These are phyloP conservation scores for Gopherus flavomarginatus DNA, from an alignment of 2,113 vertebrate species.

Conservation along the genomic window DNA sequence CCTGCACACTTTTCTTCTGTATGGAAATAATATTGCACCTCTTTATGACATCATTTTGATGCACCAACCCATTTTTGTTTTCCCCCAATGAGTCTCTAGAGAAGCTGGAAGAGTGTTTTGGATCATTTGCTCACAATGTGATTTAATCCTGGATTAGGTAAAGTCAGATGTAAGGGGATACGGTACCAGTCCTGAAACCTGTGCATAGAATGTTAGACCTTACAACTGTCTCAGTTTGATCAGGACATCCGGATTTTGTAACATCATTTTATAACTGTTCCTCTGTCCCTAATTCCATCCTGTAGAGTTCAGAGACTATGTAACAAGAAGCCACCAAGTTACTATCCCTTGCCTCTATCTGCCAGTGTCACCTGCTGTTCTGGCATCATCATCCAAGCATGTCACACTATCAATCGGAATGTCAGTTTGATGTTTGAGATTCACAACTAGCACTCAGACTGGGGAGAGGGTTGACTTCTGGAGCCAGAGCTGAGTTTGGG, in stretches of 20 bases:
- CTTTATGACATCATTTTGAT: conserved; percentile 28
- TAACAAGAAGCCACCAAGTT: conserved; percentile 79
- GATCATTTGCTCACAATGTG: conserved; percentile 68
- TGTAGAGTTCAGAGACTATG: conserved; percentile 85
- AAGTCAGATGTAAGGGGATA: conserved; percentile 73
- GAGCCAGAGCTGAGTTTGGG: conserved; percentile 81
- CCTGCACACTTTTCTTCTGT: conserved; percentile 1
- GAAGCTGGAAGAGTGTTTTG: conserved; percentile 46
- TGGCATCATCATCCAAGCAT: conserved; percentile 84
- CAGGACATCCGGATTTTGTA: conserved; percentile 84
- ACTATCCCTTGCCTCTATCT: conserved; percentile 76
- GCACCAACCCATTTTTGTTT: background rate
- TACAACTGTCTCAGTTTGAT: conserved; percentile 79
- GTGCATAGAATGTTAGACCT: conserved; percentile 69
- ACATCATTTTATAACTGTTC: conserved; percentile 81
- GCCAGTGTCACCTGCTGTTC: conserved; percentile 84
- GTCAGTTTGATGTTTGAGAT: conserved; percentile 83
- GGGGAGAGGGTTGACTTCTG: conserved; percentile 74
- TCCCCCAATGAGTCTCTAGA: conserved; percentile 2
- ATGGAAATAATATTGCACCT: conserved; percentile 7
- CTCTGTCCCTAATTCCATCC: conserved; percentile 81
- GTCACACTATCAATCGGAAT: conserved; percentile 81
- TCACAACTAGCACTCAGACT: conserved; percentile 82
- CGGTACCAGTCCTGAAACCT: conserved; percentile 61
- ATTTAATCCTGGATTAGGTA: conserved; percentile 77